Base-by-base conservation (phyloP, 2,113 vertebrate species). In the Albula glossodonta region DNA sequence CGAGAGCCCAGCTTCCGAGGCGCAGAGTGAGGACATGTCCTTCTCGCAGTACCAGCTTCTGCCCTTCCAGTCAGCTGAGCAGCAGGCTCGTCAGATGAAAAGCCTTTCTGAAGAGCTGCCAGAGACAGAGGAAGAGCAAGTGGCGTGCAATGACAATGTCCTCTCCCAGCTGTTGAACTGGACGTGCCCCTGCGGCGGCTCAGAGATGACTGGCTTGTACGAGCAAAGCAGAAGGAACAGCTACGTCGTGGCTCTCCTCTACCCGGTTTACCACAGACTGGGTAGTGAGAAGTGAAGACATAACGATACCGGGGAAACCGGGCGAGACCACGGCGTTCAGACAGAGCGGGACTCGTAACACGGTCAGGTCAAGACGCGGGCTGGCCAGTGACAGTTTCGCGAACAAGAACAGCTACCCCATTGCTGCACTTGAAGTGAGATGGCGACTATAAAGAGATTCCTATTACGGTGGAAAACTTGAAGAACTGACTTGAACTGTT, bases 161-260 rank as follows among this genome's bases (percentile, higher is more conserved):
- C 7, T 19, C 7, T 83, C 83, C 0, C 88, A 66, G n/a, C 25
- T 87, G 56, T 56, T 83, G 12, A 90, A 83, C 77, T 83, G 83
- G 12, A 77, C 90, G 19, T 92, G 92, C 51, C 81, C 92, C 70
- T 74, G 56, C 8, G 78, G 84, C 78, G 84, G 92, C n/a, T 2
- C 91, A 0, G 91, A 91, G 3, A 60, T 41, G 81, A 86, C 77
- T 86, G 63, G 70, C 2, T 0, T 80, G 0, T 85, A 90, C 74
- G 86, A 93, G 89, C 93, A 92, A 84, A 91, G 91, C 91, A 88
- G 91, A 17, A 85, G 92, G 31, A 93, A 94, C 41, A 89, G 94
- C 88, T 95, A 94, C 89, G 87, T 94, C 89, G 93, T 95, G 91
- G 95, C 93, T 2, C 91, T 96, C 82, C 92, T 96, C 25, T 92